Evolutionary conservation across 64 coral and sea anemone genomes (phyloP).

Genomic region (Anthopleura sola): DNA sequence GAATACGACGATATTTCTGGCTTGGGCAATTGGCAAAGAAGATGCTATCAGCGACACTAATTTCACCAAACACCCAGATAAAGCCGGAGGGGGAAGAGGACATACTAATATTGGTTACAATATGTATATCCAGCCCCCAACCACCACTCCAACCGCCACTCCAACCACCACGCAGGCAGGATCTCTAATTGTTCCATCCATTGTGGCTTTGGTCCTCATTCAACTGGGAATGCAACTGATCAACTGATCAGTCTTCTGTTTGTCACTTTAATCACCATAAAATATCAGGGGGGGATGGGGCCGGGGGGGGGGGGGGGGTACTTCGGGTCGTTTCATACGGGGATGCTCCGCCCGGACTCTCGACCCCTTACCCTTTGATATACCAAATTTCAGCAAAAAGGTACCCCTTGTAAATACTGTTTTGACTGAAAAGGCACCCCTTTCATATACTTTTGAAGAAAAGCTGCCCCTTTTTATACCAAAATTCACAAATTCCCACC

Average conservation of each 20-base stretch:
- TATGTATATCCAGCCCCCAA: not conserved
- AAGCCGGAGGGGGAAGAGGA: not conserved
- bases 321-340: no score
- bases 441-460: no score
- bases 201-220: not conserved
- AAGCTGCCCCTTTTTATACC: no score
- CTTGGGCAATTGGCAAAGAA: conserved; percentile 6
- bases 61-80: not conserved
- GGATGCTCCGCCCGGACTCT: no score
- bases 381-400: no score
- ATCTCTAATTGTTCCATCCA: not conserved
- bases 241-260: not conserved
- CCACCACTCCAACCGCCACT: not conserved
- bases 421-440: no score
- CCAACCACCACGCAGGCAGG: not conserved
- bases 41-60: not conserved
- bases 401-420: no score
- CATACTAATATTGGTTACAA: not conserved
- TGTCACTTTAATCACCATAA: not conserved
- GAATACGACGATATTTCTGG: not conserved
- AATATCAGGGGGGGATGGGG: no score
- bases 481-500: no score
- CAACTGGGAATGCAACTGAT: not conserved
- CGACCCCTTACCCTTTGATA: no score
- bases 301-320: no score